These are phyloP conservation scores for Ceraclea dissimilis DNA, from an alignment of 2,888 invertebrate genomes.

Conservation along the genomic window DNA sequence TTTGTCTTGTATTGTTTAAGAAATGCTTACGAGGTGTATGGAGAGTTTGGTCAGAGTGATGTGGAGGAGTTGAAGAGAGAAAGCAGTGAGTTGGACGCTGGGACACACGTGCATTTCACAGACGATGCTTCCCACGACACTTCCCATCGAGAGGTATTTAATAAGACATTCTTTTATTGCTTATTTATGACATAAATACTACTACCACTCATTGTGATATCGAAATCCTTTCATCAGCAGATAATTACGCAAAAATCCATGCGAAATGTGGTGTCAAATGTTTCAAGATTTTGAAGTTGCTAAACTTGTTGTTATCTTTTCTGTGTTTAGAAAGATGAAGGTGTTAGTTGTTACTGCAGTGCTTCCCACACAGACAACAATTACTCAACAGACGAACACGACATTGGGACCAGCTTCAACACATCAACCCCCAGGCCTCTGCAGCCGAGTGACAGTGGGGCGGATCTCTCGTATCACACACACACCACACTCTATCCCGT, in stretches of 20 bases:
- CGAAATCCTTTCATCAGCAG: too few species aligned
- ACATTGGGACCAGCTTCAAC: conserved; percentile 37
- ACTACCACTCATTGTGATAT: too few species aligned
- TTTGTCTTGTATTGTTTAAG: conserved; percentile 7
- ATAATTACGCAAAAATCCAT: too few species aligned
- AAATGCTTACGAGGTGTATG: conserved; percentile 20
- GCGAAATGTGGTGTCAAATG: neutral
- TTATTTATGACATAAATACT: too few species aligned
- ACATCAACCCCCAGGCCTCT: conserved; percentile 35
- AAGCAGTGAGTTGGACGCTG: conserved; percentile 36
- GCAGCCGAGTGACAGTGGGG: conserved; percentile 65
- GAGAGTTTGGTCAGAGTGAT: conserved; percentile 21
- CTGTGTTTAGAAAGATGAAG: conserved; percentile 45
- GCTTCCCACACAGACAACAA: conserved; percentile 71
- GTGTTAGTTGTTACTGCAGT: conserved; percentile 65
- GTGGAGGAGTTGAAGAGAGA: conserved; percentile 21
- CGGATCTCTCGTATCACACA: conserved; percentile 54
- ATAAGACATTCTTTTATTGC: neutral
- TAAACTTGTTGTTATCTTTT: neutral
- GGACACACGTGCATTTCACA: conserved; percentile 44
- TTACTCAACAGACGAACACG: conserved; percentile 67
- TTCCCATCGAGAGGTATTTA: conserved; percentile 35
- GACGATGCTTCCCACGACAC: conserved; percentile 32
- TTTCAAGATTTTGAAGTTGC: neutral
- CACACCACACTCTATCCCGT: neutral